Percentiles rank a stretch among this genome's conserved stretches.
Conservation (phyloP, 23 tunicate genomes). For the Aplidium turbinatum region DNA sequence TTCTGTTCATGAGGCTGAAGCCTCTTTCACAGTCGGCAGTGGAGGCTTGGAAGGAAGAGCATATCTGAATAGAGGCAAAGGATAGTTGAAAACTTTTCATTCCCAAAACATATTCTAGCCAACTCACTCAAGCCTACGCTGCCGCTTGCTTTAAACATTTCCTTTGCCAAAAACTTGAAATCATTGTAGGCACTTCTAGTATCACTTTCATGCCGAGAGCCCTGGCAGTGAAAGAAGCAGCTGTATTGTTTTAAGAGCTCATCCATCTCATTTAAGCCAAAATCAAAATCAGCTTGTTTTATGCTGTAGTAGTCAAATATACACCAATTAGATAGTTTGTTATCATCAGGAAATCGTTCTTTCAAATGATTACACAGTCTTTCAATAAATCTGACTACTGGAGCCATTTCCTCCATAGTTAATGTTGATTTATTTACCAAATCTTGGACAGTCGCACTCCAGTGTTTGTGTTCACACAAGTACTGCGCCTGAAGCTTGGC, state of each 20-base stretch:
- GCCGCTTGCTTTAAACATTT: no score
- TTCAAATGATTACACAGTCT: slow-evolving; percentile 3
- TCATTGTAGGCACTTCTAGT: no score
- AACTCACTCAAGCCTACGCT: no score
- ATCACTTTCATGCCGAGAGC: slow-evolving; percentile 7
- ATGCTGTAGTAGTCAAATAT: slow-evolving; percentile 8
- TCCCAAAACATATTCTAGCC: no score
- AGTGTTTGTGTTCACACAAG: slow-evolving; percentile 30
- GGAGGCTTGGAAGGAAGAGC: slow-evolving; percentile 20
- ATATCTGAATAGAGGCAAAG: slow-evolving; percentile 4
- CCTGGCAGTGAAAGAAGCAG: slow-evolving; percentile 14
- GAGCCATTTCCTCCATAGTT: slow-evolving; percentile 16
- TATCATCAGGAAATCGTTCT: slow-evolving; percentile 4
- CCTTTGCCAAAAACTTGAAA: no score
- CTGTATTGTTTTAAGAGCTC: slow-evolving; percentile 19
- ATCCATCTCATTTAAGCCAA: neutral
- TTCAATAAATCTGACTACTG: no score
- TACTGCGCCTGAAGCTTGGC: slow-evolving; percentile 26
- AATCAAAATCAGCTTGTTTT: slow-evolving; percentile 19
- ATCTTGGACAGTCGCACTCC: slow-evolving; percentile 13
- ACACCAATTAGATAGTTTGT: slow-evolving; percentile 17
- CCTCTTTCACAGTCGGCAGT: slow-evolving; percentile 17
- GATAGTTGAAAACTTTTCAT: slow-evolving; percentile 9
- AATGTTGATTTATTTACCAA: slow-evolving; percentile 13
- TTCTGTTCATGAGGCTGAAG: slow-evolving; percentile 16